Conservation (phyloP, 2,888 invertebrate species). For the Galerucella calmariensis region DNA sequence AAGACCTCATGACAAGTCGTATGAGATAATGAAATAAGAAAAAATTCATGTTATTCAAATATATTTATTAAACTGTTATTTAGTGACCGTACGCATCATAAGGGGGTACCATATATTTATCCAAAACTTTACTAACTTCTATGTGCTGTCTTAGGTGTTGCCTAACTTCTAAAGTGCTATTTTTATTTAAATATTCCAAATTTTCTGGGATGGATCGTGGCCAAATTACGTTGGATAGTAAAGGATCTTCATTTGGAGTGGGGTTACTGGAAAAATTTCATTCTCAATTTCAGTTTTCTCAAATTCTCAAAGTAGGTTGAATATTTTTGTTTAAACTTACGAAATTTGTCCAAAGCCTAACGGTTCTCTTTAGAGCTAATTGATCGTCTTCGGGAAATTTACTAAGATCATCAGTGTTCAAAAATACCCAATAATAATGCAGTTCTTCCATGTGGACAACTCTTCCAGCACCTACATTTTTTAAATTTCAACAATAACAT, state of each 20-base stretch:
- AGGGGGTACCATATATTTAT: conserved; percentile 33
- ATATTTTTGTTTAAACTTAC: conserved; percentile 11
- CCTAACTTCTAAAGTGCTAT: conserved; percentile 28
- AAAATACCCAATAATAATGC: conserved; percentile 29
- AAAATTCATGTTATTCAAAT: too few relatives aligned
- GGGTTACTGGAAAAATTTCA: conserved; percentile 30
- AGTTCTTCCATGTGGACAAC: conserved; percentile 34
- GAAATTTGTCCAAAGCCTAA: conserved; percentile 32
- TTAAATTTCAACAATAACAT: too few relatives aligned
- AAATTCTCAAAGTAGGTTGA: too few relatives aligned
- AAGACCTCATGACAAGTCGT: too few relatives aligned
- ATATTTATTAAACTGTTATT: background rate
- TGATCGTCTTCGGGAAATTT: conserved; percentile 28
- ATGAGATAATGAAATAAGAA: too few relatives aligned
- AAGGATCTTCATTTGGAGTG: conserved; percentile 25
- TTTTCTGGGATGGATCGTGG: conserved; percentile 14
- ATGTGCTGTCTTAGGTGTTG: conserved; percentile 26
- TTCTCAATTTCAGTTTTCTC: background rate
- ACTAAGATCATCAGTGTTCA: conserved; percentile 22
- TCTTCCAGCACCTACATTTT: conserved; percentile 26
- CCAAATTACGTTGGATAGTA: conserved; percentile 30
- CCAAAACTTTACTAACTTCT: conserved; percentile 27
- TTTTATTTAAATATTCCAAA: conserved; percentile 31
- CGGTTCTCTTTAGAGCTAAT: conserved; percentile 12
- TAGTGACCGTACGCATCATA: conserved; percentile 25